A percentile compares a stretch with the other conserved stretches of the same genome.
These are phyloP conservation scores for Rhorus exstirpatorius DNA, from an alignment of 2,888 invertebrate species.

Conservation along the genomic window DNA sequence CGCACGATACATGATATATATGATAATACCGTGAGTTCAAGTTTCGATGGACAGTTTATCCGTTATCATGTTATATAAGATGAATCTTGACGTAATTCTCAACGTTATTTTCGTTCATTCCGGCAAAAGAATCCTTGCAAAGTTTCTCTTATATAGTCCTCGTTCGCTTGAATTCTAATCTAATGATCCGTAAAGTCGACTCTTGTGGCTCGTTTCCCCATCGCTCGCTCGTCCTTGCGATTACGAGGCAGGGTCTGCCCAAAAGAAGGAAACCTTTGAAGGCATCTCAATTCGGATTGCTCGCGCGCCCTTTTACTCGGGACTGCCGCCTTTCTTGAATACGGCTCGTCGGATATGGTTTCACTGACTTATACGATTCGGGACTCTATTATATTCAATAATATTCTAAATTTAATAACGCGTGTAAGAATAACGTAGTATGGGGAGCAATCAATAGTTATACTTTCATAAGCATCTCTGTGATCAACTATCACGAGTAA, in stretches of 20 bases:
- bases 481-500: neutral
- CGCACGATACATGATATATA: neutral
- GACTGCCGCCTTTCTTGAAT: constrained; percentile 51
- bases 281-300: constrained; percentile 57
- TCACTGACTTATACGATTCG: constrained; percentile 45
- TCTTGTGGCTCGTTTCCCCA: constrained; percentile 50
- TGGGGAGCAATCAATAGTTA: neutral
- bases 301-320: constrained; percentile 45
- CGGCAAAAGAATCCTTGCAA: constrained; percentile 59
- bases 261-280: constrained; percentile 71
- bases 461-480: neutral
- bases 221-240: constrained; percentile 31
- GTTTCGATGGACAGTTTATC: neutral
- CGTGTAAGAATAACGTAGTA: neutral
- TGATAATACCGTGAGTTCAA: neutral
- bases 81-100: constrained; percentile 12
- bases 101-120: constrained; percentile 17
- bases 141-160: constrained; percentile 11
- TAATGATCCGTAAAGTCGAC: constrained; percentile 69
- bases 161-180: constrained; percentile 67
- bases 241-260: constrained; percentile 26
- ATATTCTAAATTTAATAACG: constrained; percentile 18
- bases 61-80: neutral
- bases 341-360: constrained; percentile 46
- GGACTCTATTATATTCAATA: neutral